A percentile compares a stretch with the other conserved stretches of the same genome.
phyloP scores from a whole-genome alignment of 2,113 vertebrate species.

The Microcebus ravelobensis region DNA sequence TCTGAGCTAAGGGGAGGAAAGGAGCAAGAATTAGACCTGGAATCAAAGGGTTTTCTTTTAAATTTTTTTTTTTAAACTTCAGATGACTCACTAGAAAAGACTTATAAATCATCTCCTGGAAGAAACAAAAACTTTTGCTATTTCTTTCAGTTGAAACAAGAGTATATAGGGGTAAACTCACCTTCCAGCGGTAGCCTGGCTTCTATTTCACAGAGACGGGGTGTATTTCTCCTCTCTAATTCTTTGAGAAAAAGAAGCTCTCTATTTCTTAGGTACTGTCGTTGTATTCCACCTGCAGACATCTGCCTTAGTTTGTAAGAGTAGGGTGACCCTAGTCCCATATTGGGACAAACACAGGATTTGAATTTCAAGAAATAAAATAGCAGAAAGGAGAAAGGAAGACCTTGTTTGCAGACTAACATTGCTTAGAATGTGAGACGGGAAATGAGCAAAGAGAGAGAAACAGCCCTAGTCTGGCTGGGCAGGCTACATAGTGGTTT shows the following conservation, averaged over 20 bases:
- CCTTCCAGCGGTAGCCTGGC: not conserved
- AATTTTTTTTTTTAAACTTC: constrained; percentile 19
- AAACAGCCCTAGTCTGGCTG: constrained; percentile 29
- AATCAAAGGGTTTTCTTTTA: not conserved
- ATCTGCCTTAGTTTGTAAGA: constrained; percentile 13
- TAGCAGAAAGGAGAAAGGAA: constrained; percentile 57
- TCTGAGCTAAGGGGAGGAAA: not conserved
- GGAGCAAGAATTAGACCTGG: not conserved
- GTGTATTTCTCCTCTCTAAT: not conserved
- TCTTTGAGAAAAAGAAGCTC: constrained; percentile 54
- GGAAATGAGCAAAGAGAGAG: constrained; percentile 18
- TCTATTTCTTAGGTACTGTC: constrained; percentile 54
- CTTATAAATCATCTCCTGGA: constrained; percentile 9
- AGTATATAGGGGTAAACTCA: not conserved
- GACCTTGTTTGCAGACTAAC: not conserved
- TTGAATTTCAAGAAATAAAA: constrained; percentile 53
- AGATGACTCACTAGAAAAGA: constrained; percentile 48
- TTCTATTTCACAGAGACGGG: constrained; percentile 39
- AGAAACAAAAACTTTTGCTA: constrained; percentile 28
- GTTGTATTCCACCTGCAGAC: not conserved
- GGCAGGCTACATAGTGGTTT: not conserved
- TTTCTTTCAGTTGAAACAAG: constrained; percentile 47
- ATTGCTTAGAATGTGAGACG: not conserved
- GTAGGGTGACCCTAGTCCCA: not conserved
- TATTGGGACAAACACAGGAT: not conserved